Evolutionary conservation across 1,140 invertebrate species (phyloP), one percentile per base, ranked within the genome.

Genomic region (Calycopis cecrops): DNA sequence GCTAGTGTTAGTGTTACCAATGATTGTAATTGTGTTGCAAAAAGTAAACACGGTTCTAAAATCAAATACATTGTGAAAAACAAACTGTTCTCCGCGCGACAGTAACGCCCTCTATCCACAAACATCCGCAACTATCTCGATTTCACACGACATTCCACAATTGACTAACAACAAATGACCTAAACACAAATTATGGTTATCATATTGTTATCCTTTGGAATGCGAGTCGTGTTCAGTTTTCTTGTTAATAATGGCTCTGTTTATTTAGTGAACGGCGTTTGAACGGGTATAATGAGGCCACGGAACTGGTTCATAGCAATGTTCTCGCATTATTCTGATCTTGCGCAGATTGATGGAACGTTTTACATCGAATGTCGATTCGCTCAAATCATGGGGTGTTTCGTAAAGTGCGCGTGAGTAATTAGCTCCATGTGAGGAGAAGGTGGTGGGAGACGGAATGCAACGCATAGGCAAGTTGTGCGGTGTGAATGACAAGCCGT

Each of bases 61-160:
- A 74, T 83, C 74, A 70, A 85, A 74, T 79, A 82, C 79, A 81
- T 77, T 68, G 78, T 76, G 76, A 78, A 88, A 88, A 88, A 88
- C 86, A 88, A 88, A 87, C 71, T 77, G 71, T 75, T 76, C 74
- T 78, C 63, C 65, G 54, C 63, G 77, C 78, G 82, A 74, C 62
- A 53, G 73, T 79, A 79, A 76, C 80, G 88, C 88, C 69, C 75
- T 86, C 89, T 89, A 63, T 67, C 69, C 70, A 80, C 69, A 88
- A 87, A 76, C 76, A 88, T 71, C 86, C 77, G 69, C 82, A 73
- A 71, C 76, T 58, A 62, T 65, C 70, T 81, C 82, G 85, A 88
- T 87, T 88, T 88, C 85, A 87, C 85, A 87, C 87, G 79, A 86
- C 85, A 88, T 87, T 88, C 85, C 84, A 87, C 81, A 85, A 83